Evolutionary conservation across 2,888 invertebrate species (phyloP).

Genomic region (Eumacrocentrus americanus): DNA sequence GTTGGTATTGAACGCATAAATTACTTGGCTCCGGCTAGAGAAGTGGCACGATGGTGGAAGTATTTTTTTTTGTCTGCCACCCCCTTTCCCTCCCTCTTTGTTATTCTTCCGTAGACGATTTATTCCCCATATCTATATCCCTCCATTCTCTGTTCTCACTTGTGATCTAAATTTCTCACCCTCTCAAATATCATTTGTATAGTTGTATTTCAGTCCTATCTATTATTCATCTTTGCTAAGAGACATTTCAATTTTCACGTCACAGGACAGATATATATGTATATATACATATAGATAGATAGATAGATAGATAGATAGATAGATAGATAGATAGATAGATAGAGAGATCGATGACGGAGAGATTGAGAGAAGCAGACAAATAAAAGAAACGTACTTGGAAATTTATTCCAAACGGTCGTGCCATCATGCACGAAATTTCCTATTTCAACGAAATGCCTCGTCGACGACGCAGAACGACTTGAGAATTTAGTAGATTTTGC

Average conservation of each 20-base stretch:
- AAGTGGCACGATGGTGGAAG: constrained; percentile 46
- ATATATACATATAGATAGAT: no score
- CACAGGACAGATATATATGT: constrained; percentile 1
- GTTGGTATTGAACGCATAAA: constrained; percentile 52
- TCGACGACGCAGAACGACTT: not conserved
- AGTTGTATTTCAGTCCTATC: constrained; percentile 4
- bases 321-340: no score
- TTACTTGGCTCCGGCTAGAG: constrained; percentile 42
- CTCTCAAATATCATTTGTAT: constrained; percentile 22
- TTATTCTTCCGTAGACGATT: constrained; percentile 16
- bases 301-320: no score
- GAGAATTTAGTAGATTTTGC: not conserved
- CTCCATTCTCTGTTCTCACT: constrained; percentile 14
- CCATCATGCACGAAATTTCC: constrained; percentile 29
- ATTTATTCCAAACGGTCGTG: constrained; percentile 24
- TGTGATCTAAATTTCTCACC: constrained; percentile 19
- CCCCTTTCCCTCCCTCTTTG: no score
- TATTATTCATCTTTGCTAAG: constrained; percentile 10
- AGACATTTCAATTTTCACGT: constrained; percentile 45
- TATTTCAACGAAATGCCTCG: constrained; percentile 16
- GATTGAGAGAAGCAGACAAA: not conserved
- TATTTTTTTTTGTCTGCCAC: constrained; percentile 28
- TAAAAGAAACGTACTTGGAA: constrained; percentile 2
- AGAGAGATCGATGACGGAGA: not conserved
- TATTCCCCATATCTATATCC: constrained; percentile 23